Evolutionary conservation across 2,113 vertebrate species (phyloP).

Genomic region (Gasterosteus aculeatus): DNA sequence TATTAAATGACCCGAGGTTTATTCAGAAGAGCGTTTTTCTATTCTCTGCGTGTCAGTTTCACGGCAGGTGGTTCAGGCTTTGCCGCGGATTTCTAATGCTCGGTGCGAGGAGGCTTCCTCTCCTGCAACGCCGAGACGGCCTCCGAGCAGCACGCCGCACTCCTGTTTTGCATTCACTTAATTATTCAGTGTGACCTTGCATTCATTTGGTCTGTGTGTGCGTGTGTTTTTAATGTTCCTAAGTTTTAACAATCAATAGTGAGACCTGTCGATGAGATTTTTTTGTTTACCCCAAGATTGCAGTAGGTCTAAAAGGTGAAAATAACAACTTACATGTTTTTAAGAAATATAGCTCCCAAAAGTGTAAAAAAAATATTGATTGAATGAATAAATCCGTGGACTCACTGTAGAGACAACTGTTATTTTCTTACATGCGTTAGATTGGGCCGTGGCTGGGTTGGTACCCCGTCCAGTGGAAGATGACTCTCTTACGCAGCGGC

Average conservation of each 20-base stretch:
- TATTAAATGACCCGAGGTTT: constrained; percentile 20
- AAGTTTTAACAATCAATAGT: not conserved
- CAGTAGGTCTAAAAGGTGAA: not conserved
- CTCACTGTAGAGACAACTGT: no score
- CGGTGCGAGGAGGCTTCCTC: not conserved
- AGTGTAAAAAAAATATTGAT: not conserved
- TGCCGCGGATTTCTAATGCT: not conserved
- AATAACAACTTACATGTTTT: no score
- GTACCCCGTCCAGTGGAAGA: not conserved
- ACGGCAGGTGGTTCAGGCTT: not conserved
- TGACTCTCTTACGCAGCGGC: not conserved
- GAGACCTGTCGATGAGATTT: no score
- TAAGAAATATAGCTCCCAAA: not conserved
- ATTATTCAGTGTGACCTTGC: not conserved
- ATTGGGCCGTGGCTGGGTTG: no score
- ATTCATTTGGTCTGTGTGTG: not conserved
- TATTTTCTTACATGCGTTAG: no score
- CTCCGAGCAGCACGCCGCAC: not conserved
- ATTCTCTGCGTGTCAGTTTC: not conserved
- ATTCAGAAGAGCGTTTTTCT: constrained; percentile 13
- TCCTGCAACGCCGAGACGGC: not conserved
- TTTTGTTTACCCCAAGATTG: not conserved
- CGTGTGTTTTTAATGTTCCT: not conserved
- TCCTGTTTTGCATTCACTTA: not conserved
- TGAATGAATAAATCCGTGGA: no score